A percentile compares a stretch with the other conserved stretches of the same genome.
Evolutionary conservation across 2,113 vertebrate genomes (phyloP).

Genomic region (Suricata suricatta): DNA sequence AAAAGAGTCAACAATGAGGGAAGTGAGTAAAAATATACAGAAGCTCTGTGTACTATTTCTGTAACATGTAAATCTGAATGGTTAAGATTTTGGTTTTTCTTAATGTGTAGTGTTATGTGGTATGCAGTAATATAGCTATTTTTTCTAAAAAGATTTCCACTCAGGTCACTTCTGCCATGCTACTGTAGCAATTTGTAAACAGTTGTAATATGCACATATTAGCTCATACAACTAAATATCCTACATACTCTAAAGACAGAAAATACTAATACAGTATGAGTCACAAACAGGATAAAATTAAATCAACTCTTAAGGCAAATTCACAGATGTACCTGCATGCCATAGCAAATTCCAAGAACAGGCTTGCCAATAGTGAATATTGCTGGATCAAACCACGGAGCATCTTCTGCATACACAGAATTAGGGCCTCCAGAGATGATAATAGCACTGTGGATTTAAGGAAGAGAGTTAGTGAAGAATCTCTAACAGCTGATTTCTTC

Average conservation of each 20-base stretch:
- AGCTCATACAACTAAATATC: conserved; percentile 12
- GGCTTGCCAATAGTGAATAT: conserved; percentile 99
- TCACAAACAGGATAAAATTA: conserved; percentile 38
- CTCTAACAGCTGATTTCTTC: not conserved
- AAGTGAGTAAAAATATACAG: not conserved
- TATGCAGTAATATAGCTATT: not conserved
- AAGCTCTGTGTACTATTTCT: not conserved
- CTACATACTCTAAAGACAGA: not conserved
- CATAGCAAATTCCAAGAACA: conserved; percentile 98
- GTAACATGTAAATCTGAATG: not conserved
- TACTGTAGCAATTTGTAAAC: not conserved
- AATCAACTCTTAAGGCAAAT: not conserved
- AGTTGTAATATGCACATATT: not conserved
- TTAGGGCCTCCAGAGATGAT: conserved; percentile 99
- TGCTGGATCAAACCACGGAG: conserved; percentile 97
- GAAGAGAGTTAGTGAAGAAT: not conserved
- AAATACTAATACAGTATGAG: not conserved
- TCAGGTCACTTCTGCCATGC: not conserved
- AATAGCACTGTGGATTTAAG: conserved; percentile 89
- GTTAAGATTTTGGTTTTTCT: not conserved
- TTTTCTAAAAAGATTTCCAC: conserved; percentile 6
- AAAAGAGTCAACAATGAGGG: not conserved
- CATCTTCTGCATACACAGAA: conserved; percentile 98
- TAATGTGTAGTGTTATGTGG: not conserved
- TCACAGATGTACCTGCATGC: conserved; percentile 93